Percentiles rank a stretch among this genome's conserved stretches.
Evolutionary conservation across 2,797 vertebrate genomes (phyloP).

Genomic region (Adrianichthys oophorus): DNA sequence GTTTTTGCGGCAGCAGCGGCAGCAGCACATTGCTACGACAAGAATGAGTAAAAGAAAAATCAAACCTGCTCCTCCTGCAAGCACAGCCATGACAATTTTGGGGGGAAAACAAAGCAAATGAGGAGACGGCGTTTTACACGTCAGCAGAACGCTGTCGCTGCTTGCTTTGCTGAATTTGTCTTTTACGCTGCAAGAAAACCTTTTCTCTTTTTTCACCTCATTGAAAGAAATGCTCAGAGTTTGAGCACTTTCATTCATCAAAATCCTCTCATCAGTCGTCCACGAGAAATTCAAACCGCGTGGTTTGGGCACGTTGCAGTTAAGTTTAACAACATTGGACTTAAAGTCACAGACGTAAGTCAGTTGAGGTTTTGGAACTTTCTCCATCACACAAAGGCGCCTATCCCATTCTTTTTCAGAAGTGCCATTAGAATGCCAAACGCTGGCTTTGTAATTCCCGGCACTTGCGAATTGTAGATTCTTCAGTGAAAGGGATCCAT

Average conservation of each 20-base stretch:
- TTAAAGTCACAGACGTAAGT: slow-evolving; percentile 48
- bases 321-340: slow-evolving; percentile 31
- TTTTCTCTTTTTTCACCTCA: slow-evolving; percentile 20
- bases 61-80: slow-evolving; percentile 38
- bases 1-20: not conserved
- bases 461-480: slow-evolving; percentile 33
- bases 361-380: slow-evolving; percentile 52
- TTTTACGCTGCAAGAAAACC: slow-evolving; percentile 42
- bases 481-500: slow-evolving; percentile 53
- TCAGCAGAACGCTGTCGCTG: slow-evolving; percentile 39
- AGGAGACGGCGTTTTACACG: slow-evolving; percentile 25
- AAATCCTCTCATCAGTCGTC: slow-evolving; percentile 33
- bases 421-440: not conserved
- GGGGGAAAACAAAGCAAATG: slow-evolving; percentile 31
- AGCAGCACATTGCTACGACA: slow-evolving; percentile 28
- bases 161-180: slow-evolving; percentile 49
- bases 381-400: slow-evolving; percentile 52
- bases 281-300: slow-evolving; percentile 53
- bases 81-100: slow-evolving; percentile 3
- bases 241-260: slow-evolving; percentile 38
- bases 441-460: slow-evolving; percentile 45
- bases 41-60: slow-evolving; percentile 46
- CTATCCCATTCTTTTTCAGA: slow-evolving; percentile 1
- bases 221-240: slow-evolving; percentile 43
- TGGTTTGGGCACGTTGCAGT: slow-evolving; percentile 31